phyloP scores from a whole-genome alignment of 2,113 vertebrate genomes.

The Dasyurus viverrinus region DNA sequence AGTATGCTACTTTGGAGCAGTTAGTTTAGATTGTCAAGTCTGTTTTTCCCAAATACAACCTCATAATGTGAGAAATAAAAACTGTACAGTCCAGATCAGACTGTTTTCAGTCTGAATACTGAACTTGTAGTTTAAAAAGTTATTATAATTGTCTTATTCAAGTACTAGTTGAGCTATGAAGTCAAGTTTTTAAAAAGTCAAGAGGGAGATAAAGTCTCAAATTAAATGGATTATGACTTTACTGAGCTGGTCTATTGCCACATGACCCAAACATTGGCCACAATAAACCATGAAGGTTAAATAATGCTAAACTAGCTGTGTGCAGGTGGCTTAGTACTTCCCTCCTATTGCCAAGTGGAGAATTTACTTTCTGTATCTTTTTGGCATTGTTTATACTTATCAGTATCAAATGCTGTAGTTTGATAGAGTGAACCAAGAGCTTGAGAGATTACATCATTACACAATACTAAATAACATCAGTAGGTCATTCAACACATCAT shows the following conservation, averaged over 20 bases:
- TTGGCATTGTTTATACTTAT: conserved; percentile 81
- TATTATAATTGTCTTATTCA: conserved; percentile 75
- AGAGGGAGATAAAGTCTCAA: conserved; percentile 72
- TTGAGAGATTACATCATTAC: conserved; percentile 63
- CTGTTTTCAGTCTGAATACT: conserved; percentile 77
- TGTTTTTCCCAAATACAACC: conserved; percentile 72
- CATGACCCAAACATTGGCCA: conserved; percentile 66
- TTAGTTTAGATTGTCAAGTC: conserved; percentile 66
- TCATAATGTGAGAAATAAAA: conserved; percentile 59
- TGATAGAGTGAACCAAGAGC: conserved; percentile 68
- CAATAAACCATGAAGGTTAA: conserved; percentile 71
- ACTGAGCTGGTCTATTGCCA: conserved; percentile 71
- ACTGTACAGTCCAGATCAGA: conserved; percentile 62
- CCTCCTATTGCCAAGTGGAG: conserved; percentile 83
- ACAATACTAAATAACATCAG: conserved; percentile 41
- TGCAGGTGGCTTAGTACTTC: conserved; percentile 83
- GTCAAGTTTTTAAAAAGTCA: conserved; percentile 68
- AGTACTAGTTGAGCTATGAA: conserved; percentile 58
- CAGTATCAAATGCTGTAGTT: conserved; percentile 65
- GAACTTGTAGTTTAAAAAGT: conserved; percentile 78
- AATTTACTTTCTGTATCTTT: conserved; percentile 85
- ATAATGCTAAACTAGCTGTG: conserved; percentile 64
- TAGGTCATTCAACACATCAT: not conserved
- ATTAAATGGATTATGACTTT: conserved; percentile 68
- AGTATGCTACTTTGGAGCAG: conserved; percentile 53